Conservation (phyloP, 2,888 invertebrate genomes). For the Lydus trimaculatus region DNA sequence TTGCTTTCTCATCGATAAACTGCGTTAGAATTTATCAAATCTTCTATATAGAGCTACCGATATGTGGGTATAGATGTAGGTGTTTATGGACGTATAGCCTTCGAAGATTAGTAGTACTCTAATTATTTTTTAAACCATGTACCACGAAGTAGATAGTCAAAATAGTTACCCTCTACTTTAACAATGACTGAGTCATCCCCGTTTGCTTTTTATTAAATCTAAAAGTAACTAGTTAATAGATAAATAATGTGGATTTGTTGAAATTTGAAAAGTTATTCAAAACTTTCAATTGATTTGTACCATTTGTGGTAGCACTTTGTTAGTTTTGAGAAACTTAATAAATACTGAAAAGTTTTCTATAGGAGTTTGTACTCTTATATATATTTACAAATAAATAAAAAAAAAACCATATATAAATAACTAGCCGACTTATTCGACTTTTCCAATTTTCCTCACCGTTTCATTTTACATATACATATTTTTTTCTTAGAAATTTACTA, state of each 20-base stretch:
- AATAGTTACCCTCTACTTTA: conserved; percentile 3
- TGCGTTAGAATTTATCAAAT: not conserved
- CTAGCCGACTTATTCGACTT: conserved; percentile 19
- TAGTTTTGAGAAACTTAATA: not conserved
- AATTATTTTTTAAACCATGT: not conserved
- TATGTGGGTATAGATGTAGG: too few species aligned
- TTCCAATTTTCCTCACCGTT: conserved; percentile 17
- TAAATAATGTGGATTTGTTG: not conserved
- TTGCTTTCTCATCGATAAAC: not conserved
- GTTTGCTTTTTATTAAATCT: not conserved
- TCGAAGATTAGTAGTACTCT: not conserved
- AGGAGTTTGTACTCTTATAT: conserved; percentile 12
- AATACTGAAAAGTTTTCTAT: not conserved
- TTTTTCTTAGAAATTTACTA: not conserved
- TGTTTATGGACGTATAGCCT: not conserved
- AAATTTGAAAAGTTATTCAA: not conserved
- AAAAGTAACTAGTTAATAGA: not conserved
- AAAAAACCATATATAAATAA: conserved; percentile 10
- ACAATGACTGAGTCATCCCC: too few species aligned
- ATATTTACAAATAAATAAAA: conserved; percentile 15
- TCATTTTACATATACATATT: not conserved
- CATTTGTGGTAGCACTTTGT: not conserved
- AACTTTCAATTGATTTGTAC: not conserved
- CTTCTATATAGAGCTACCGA: not conserved
- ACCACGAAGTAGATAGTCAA: not conserved